Evolutionary conservation across 92 coral and sea anemone species (phyloP), one percentile per base, ranked within the genome.

Genomic region (Parazoanthus atlanticus): DNA sequence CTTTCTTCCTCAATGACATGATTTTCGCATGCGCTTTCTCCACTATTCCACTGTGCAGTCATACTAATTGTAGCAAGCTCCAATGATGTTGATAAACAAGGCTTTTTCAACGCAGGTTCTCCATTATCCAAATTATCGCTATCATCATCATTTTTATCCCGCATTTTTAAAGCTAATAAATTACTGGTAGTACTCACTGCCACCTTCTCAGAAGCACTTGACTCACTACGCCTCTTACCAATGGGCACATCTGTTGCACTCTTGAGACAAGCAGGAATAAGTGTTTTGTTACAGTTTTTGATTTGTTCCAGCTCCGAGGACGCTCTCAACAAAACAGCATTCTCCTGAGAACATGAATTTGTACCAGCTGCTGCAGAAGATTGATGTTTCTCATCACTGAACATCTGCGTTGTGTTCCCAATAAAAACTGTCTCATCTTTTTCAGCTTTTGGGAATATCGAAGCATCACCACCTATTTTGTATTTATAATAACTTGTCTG

Each of bases 401-500:
- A 46, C n/a, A 31, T 40, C 32, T 84, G 40, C 3, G 56, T 64
- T 72, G 85, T 41, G 30, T 16, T 84, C 3, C 12, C 36, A 26
- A 89, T 71, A 72, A 56, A 52, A 32, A 78, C 67, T 54, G 92
- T 93, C 61, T 90, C 94, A 70, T 93, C 94, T 52, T 71, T 82
- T 25, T 69, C 86, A 65, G 91, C 92, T 86, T 95, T 97, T 8
- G 99, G 99, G 73, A 97, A 97, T 73, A 97, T 95, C 13, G 99
- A 97, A 19, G 98, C 98, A 91, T 97, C 99, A 81, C 99, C 99
- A 93, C 99, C 99, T 97, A 83, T 41, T 46, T 23, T 38, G 38
- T n/a, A 3, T 33, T 85, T 6, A 33, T 71, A 30, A 10, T 6
- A 56, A 16, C 32, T 25, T 25, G 58, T 4, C 66, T 32, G 66